Evolutionary conservation across 2,888 invertebrate species (phyloP).

Genomic region (Adela reaumurella): DNA sequence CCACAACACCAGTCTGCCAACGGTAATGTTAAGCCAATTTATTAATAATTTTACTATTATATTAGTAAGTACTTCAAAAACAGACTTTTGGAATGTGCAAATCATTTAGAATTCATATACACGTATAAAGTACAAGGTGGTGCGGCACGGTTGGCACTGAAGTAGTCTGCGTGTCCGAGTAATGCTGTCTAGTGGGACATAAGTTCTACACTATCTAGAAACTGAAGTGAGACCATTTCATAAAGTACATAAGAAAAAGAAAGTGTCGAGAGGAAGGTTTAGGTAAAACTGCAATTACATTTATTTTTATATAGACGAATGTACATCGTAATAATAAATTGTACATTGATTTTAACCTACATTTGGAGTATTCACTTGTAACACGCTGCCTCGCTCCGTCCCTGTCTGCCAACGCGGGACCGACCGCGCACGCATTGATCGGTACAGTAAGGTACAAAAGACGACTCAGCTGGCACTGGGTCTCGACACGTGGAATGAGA

Average conservation of each 20-base stretch:
- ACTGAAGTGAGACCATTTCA: neutral
- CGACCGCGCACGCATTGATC: too few species aligned
- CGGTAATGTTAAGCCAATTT: neutral
- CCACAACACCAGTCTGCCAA: neutral
- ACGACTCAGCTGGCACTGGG: too few species aligned
- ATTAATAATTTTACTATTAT: neutral
- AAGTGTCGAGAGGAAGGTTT: neutral
- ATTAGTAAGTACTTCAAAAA: neutral
- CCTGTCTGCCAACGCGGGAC: too few species aligned
- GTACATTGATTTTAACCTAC: constrained; percentile 6
- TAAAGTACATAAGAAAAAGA: neutral
- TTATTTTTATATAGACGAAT: constrained; percentile 13
- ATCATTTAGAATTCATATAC: constrained; percentile 32
- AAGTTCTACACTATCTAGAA: neutral
- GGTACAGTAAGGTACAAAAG: too few species aligned
- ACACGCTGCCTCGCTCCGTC: neutral
- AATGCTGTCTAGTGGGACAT: too few species aligned
- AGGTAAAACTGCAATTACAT: constrained; percentile 15
- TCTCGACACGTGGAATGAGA: neutral
- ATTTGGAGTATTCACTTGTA: neutral
- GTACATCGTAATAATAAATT: constrained; percentile 18
- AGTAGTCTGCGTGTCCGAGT: neutral
- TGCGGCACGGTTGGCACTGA: neutral
- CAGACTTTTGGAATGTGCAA: neutral
- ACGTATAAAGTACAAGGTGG: constrained; percentile 3